A percentile compares a stretch with the other conserved stretches of the same genome.
Conservation (phyloP, 2,113 vertebrate genomes). For the Leptobrachium leishanense region DNA sequence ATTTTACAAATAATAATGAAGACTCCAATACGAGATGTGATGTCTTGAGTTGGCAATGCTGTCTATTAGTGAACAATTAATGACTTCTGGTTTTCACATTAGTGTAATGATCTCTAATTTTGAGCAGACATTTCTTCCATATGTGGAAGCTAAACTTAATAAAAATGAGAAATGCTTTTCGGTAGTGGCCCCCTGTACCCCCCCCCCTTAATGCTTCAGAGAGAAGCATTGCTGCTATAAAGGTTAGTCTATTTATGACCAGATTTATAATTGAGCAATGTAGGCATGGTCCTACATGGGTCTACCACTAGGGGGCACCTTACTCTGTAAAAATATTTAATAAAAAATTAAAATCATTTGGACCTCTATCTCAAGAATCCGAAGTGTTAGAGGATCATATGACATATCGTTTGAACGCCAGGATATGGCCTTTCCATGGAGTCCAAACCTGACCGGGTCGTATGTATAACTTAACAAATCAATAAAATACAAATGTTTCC, state of each 20-base stretch:
- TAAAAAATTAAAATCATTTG: no score
- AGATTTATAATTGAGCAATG: no score
- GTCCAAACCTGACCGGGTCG: no score
- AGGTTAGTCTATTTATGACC: conserved; percentile 51
- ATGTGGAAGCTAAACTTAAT: conserved; percentile 81
- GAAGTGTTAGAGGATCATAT: no score
- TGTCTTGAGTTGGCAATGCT: conserved; percentile 58
- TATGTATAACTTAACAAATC: no score
- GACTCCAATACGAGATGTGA: conserved; percentile 66
- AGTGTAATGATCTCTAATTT: conserved; percentile 68
- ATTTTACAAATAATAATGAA: conserved; percentile 68
- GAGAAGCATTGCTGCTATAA: conserved; percentile 82
- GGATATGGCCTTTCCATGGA: no score
- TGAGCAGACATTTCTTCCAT: conserved; percentile 80
- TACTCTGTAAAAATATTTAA: no score
- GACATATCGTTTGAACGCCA: no score
- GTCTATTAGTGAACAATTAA: conserved; percentile 66
- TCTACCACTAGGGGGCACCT: no score
- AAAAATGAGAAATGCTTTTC: conserved; percentile 68
- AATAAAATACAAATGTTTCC: no score
- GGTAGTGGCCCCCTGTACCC: conserved; percentile 54
- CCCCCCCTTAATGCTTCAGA: conserved; percentile 68
- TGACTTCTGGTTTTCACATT: conserved; percentile 64
- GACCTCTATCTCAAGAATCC: no score
- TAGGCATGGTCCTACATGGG: no score